Evolutionary conservation across 92 coral and sea anemone genomes (phyloP).

Genomic region (Zoanthus sociatus): DNA sequence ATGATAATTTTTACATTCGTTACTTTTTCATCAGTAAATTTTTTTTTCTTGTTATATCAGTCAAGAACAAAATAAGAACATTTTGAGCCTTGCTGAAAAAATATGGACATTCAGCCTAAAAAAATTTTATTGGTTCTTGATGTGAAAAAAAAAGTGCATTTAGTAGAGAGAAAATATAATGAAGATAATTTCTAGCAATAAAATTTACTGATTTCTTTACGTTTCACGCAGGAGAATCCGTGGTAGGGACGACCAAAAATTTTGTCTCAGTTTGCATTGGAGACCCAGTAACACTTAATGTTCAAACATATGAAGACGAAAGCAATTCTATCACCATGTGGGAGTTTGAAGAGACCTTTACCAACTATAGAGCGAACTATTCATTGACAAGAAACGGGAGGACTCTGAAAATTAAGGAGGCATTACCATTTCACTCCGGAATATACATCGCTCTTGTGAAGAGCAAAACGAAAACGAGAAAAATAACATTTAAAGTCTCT

Average conservation of each 20-base stretch:
- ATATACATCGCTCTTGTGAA: constrained; percentile 19
- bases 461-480: constrained; percentile 6
- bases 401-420: constrained; percentile 14
- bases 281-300: constrained; percentile 11
- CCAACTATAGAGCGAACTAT: constrained; percentile 10
- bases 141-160: no score
- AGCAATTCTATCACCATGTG: constrained; percentile 2
- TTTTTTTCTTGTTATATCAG: no score
- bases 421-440: constrained; percentile 31
- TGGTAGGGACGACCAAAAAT: not conserved
- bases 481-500: constrained; percentile 26
- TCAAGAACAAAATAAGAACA: no score
- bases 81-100: no score
- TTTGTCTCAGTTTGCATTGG: constrained; percentile 32
- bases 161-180: no score
- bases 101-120: no score
- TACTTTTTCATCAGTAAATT: no score
- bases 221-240: not conserved
- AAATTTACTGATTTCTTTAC: no score
- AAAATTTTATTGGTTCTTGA: no score
- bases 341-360: constrained; percentile 11
- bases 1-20: no score
- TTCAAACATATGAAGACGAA: not conserved
- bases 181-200: no score
- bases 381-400: constrained; percentile 12